These are phyloP conservation scores for Ditylenchus dipsaci DNA, from an alignment of 1,140 invertebrate genomes.

Conservation along the genomic window DNA sequence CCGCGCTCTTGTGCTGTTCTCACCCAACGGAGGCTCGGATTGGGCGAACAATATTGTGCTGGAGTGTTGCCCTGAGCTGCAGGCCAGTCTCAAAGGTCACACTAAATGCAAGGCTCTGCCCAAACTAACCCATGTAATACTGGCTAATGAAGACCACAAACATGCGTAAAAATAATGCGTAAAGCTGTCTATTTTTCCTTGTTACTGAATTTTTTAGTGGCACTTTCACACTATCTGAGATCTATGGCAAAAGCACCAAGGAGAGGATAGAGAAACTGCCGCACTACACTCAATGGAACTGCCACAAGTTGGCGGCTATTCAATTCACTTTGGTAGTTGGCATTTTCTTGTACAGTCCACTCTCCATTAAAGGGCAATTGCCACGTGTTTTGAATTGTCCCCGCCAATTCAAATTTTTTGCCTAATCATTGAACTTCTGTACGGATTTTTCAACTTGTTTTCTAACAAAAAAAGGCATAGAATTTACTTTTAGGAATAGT, in stretches of 20 bases:
- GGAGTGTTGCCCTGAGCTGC: conserved; percentile 45
- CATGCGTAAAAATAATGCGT: conserved; percentile 45
- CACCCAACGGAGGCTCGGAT: conserved; percentile 37
- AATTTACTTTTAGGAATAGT: too few relatives aligned
- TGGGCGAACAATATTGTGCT: conserved; percentile 39
- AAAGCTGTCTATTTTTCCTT: not conserved
- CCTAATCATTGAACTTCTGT: too few relatives aligned
- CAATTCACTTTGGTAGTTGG: conserved; percentile 48
- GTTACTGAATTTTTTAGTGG: conserved; percentile 20
- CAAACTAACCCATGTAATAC: conserved; percentile 48
- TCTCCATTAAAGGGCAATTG: too few relatives aligned
- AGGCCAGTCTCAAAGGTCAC: conserved; percentile 21
- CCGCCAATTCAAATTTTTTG: too few relatives aligned
- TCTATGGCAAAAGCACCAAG: conserved; percentile 45
- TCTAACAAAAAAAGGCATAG: too few relatives aligned
- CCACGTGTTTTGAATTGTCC: too few relatives aligned
- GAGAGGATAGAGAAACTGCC: conserved; percentile 50
- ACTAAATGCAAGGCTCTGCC: conserved; percentile 39
- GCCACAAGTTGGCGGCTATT: conserved; percentile 51
- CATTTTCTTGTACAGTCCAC: not conserved
- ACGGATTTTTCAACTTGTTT: too few relatives aligned
- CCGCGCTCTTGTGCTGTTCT: conserved; percentile 45
- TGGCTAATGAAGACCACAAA: conserved; percentile 55
- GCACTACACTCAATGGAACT: conserved; percentile 52
- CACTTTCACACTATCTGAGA: conserved; percentile 49